Evolutionary conservation across 2,888 invertebrate species (phyloP), one percentile per base, ranked within the genome.

Genomic region (Lysandra bellargus): DNA sequence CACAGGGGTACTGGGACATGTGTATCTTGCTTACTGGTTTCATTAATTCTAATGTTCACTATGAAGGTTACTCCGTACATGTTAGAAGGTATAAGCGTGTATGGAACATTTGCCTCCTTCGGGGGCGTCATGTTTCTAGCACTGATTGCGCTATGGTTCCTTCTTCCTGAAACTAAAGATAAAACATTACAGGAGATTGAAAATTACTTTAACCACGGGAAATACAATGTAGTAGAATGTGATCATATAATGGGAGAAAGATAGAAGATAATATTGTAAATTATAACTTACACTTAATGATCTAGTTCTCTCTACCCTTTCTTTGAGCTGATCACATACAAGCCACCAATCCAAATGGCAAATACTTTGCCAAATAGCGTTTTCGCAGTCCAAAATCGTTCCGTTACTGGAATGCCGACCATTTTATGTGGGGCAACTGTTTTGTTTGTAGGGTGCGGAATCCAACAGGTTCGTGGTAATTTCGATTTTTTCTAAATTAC

Each of bases 101-200:
- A 78, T n/a, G 78, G 78, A n/a, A 78, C 78, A 1, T 78, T 78
- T 40, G n/a, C 61, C 33, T 6, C 60, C 2, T 78, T 78, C 17
- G 78, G 61, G 7, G 17, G 61, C 7, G 17, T 60, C 1, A 78
- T 78, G 60, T 61, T 78, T 5, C 17, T 78, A 14, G 60, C 60
- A 23, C 61, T 78, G 17, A 37, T 78, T 23, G 80, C 80, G 0
- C 74, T 87, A 4, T 86, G 85, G 80, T 84, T 84, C 40, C 83
- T 85, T 4, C 80, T 87, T 1, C 87, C 87, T 1, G 87, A 87
- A 80, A 87, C 87, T 7, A 87, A 87, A 80, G 86, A 87, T 49
- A 85, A 81, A 73, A 87, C 87, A 1, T 81, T 87, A 77, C 87
- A 87, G 37, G 84, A 87, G 79, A 87, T 87, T 0, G 87, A 87